A percentile compares a stretch with the other conserved stretches of the same genome.
phyloP scores from a whole-genome alignment of 2,797 vertebrate species.

The Lepus townsendii region DNA sequence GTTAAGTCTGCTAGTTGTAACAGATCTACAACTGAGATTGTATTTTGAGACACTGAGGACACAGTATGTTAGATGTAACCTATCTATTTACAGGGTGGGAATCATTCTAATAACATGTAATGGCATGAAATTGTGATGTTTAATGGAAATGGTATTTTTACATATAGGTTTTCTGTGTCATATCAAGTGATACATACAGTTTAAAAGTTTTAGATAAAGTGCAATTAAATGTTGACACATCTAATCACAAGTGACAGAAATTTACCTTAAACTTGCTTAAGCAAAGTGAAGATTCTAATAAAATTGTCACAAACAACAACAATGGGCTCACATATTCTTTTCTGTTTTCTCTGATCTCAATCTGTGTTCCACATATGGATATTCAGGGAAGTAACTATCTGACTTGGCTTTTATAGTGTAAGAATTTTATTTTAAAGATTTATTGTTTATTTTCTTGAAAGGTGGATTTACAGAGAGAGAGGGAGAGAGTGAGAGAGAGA shows the following conservation, averaged over 20 bases:
- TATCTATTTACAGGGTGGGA: too few species aligned
- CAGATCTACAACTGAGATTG: neutral
- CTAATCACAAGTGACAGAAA: neutral
- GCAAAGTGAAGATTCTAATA: neutral
- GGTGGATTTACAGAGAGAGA: too few species aligned
- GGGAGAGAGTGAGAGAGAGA: too few species aligned
- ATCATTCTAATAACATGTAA: too few species aligned
- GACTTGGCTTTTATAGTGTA: neutral
- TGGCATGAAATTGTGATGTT: neutral
- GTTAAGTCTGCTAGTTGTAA: neutral
- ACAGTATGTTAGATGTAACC: neutral
- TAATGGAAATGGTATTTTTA: neutral
- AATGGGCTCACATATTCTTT: neutral
- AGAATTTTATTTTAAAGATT: neutral
- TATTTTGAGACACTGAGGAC: neutral
- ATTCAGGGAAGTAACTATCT: neutral
- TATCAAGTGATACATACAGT: neutral
- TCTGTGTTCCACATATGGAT: neutral
- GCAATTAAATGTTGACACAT: neutral
- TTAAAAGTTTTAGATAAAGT: neutral
- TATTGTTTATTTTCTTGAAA: too few species aligned
- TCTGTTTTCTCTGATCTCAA: too few species aligned
- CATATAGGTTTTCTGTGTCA: neutral
- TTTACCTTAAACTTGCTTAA: neutral
- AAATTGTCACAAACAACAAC: neutral